Base-by-base conservation (phyloP, 2,113 vertebrate genomes). In the Ammodytes dubius region DNA sequence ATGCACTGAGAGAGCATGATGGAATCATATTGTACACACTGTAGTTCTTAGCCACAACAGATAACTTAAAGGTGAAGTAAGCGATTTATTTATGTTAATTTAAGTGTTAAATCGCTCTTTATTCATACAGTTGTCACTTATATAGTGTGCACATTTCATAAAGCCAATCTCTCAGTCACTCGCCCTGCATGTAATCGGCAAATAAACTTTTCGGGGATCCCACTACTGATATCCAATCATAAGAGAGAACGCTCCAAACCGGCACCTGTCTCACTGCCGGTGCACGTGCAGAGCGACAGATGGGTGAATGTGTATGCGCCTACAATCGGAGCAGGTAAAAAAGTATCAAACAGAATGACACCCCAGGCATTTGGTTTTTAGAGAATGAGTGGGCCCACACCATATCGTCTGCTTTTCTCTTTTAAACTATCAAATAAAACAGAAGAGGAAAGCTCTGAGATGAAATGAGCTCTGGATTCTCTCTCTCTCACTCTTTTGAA, bases 381-480 rank as follows among this genome's bases (percentile, higher is more conserved):
- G 5, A 69, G 10, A 47, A 39, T 9, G 13, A 60, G 43, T 2
- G 11, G 7, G 3, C 35, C 5, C 0, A 10, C 53, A 35, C 35
- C 5, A 42, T 66, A 13, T 56, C 60, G n/a, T 79, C 13, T 58
- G 46, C 12, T 43, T 49, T 50, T 47, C 61, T 70, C 52, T 42
- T 27, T 27, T 27, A 27, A 27, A 19, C 40, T 19, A 39, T 68
- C 14, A 52, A 40, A 69, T 50, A 60, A 71, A 37, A 70, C 52
- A 43, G 57, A 77, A 80, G 76, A 86, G 73, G 77, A 68, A 83
- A 80, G 45, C 66, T 70, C 49, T 46, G 39, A 81, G 74, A 74
- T 74, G 78, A 82, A 72, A 88, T 84, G 78, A 79, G 78, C 74
- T 80, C 27, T 69, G 65, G n/a, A 77, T 68, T 64, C 43, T 79